Base-by-base conservation (phyloP, 2,113 vertebrate species). In the Rafetus swinhoei region DNA sequence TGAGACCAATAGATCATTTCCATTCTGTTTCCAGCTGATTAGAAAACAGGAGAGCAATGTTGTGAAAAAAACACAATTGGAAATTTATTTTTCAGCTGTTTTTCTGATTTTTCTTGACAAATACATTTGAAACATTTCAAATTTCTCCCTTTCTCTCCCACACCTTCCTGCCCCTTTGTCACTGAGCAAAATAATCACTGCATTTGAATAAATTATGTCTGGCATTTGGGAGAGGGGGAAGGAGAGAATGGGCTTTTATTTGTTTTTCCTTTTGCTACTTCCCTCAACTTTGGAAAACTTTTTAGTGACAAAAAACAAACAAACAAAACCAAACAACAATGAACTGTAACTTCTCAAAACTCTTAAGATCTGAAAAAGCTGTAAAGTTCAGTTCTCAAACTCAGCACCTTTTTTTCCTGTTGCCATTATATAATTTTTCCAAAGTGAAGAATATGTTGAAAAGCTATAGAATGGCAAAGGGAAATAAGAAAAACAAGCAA, bases 171-270 rank as follows among this genome's bases (percentile, higher is more conserved):
- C 3, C 1, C 1, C 79, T 84, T 89, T 85, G 9, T 0, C 45
- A 7, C 50, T 90, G 2, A 79, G 12, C 12, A 60, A 60, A 60
- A 60, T 60, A 60, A 11, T 60, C 12, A 6, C 12, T 69, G 9
- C 77, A 24, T 85, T 84, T 1, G 35, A 62, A 69, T 39, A 29
- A 88, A 92, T 56, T 1, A 24, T n/a, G 1, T 9, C 4, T 80
- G 29, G 0, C 1, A 29, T 35, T 87, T 93, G 60, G 1, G 6
- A 0, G 1, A 1, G 3, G 80, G 80, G 39, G 39, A 39, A 4
- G 86, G 4, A 9, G 55, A 1, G 3, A 7, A 86, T 86, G 24
- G 2, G 2, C 0, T 0, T 32, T 50, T 56, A 79, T 3, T 3
- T 2, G 0, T 14, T 56, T 81, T 84, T 52, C 32, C 0, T 2